These are phyloP conservation scores for Typhlichthys subterraneus DNA, from an alignment of 2,797 vertebrate species.

Conservation along the genomic window DNA sequence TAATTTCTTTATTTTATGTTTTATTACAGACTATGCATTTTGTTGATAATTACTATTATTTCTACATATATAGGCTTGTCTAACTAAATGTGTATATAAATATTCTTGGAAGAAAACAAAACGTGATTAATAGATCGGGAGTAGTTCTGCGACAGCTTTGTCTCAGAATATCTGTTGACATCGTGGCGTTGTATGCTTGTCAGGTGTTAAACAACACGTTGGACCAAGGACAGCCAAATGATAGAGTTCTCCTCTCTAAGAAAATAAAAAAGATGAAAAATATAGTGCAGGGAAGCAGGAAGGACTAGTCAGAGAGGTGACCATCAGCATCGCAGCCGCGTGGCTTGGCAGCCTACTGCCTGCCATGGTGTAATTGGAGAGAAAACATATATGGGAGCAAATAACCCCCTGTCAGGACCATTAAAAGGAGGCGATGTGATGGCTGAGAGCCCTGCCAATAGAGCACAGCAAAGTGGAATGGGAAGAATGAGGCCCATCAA, in stretches of 20 bases:
- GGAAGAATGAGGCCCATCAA: constrained; percentile 78
- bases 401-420: constrained; percentile 86
- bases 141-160: constrained; percentile 50
- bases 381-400: constrained; percentile 87
- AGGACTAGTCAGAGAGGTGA: constrained; percentile 84
- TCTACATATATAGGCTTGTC: background rate
- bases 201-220: constrained; percentile 84
- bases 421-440: constrained; percentile 82
- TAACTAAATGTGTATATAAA: background rate
- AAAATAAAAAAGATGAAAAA: constrained; percentile 81
- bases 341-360: constrained; percentile 71
- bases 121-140: constrained; percentile 22
- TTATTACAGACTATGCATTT: constrained; percentile 20
- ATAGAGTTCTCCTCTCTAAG: constrained; percentile 75
- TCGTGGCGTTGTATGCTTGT: constrained; percentile 72
- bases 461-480: constrained; percentile 75
- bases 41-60: constrained; percentile 4
- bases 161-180: constrained; percentile 48
- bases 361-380: constrained; percentile 85
- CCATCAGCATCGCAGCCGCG: constrained; percentile 75
- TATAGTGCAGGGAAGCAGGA: constrained; percentile 79
- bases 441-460: constrained; percentile 75
- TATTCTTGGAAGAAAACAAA: background rate
- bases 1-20: background rate
- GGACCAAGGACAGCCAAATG: constrained; percentile 80